Conservation (phyloP, 2,113 vertebrate species). For the Eclectus roratus region DNA sequence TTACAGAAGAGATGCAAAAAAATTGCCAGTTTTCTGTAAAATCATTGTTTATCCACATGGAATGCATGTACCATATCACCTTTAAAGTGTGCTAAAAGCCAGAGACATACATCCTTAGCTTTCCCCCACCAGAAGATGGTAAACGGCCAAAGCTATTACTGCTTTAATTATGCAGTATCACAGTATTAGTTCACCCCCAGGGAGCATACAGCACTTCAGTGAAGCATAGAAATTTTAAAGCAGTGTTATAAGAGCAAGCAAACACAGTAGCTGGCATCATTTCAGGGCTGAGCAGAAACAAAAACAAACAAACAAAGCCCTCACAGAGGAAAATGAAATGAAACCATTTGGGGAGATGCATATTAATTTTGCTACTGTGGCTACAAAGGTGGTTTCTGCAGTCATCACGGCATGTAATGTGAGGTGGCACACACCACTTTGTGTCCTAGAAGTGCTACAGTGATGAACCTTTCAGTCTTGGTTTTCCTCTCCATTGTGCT, state of each 20-base stretch:
- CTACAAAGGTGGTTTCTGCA: neutral
- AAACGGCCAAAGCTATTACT: conserved; percentile 46
- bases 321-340: conserved; percentile 18
- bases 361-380: neutral
- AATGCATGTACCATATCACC: conserved; percentile 74
- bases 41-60: neutral
- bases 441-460: neutral
- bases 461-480: neutral
- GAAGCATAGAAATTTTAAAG: conserved; percentile 67
- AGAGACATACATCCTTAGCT: conserved; percentile 61
- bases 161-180: conserved; percentile 10
- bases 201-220: conserved; percentile 56
- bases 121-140: conserved; percentile 38
- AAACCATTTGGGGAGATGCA: neutral
- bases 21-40: neutral
- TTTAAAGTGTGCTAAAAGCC: conserved; percentile 59
- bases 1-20: neutral
- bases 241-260: conserved; percentile 72
- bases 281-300: conserved; percentile 45
- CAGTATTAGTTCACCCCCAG: conserved; percentile 23
- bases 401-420: neutral
- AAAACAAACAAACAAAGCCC: conserved; percentile 42
- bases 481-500: neutral
- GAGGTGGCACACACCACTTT: neutral
- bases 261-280: conserved; percentile 49